Base-by-base conservation (phyloP, 2,888 invertebrate genomes). In the Micropterix aruncella region DNA sequence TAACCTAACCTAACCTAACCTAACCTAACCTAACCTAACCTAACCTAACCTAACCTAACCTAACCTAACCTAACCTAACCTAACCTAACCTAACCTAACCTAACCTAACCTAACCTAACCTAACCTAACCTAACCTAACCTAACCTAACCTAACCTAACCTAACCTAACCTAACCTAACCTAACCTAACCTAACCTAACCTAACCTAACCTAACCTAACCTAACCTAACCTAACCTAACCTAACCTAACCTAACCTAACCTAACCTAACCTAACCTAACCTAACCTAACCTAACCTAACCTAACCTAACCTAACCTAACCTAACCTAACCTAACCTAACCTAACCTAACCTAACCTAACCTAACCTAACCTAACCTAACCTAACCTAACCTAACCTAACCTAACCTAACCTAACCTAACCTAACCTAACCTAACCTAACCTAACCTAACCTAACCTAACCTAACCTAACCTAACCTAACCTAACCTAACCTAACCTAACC, bases 1-100 rank as follows among this genome's bases (percentile, higher is more conserved):
- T 50, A 48, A 50, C 49, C 50, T 47, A 48, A 52, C 48, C 49
- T 37, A 44, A 44, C 44, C 44, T 44, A 44, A 44, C 44, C 44
- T 44, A 44, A 44, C 44, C 44, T 44, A 44, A 44, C 44, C 44
- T 44, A 44, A 38, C 38, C 15, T 38, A 38, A 38, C 38, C 15
- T 12, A 14, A 38, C 12, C 38, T 38, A 15, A 5, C 12, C 46
- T 45, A 47, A 45, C 38, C 46, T 46, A 50, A 46, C 50, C 27
- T 51, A 49, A 51, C 51, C 51, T 49, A 49, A 51, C 51, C 51
- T 49, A 48, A 49, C 49, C 49, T 50, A 27, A 12, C n/a, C 15
- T 38, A 38, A 38, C 38, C 15, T 38, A 38, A 38, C 38, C 15
- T 38, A 38, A 44, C 44, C 44, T 44, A 44, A 44, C 44, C 44